Base-by-base conservation (phyloP, 2,113 vertebrate genomes). In the Tenrec ecaudatus region DNA sequence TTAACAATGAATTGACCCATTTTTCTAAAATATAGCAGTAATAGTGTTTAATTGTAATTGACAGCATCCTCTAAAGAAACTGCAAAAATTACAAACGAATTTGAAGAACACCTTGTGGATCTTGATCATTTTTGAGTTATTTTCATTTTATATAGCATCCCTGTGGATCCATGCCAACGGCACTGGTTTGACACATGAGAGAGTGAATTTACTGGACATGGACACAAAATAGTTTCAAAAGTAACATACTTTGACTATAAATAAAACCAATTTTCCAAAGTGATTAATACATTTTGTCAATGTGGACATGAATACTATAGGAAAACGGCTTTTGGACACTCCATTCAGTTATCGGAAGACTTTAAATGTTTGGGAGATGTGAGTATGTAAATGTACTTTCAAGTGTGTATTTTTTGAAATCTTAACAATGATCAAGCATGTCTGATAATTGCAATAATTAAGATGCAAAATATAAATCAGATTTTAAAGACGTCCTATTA, bases 371-470 rank as follows among this genome's bases (percentile, higher is more conserved):
- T 47, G 40, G 17, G 57, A 78, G 0, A 90, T 5, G 6, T 38
- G 69, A 19, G 12, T 84, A 87, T 75, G 14, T 89, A 84, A 87
- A 84, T 75, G 17, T 91, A 84, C 6, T 75, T 93, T 64, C 15
- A 85, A n/a, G 4, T 68, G 27, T 43, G 76, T 82, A 89, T 66
- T 62, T 92, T 75, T 86, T 16, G 33, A 94, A 94, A 69, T 86
- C 36, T 93, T 84, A 86, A 68, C 80, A 53, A 53, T 53, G 47
- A 53, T 53, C 47, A 10, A 53, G 47, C 47, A 53, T 53, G 47
- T 53, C 47, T 10, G 11, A 53, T 53, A 53, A 53, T 53, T 53
- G 2, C 47, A 53, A 53, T 53, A 53, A 53, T 14, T 53, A 10
- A 53, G 47, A 53, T 53, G 47, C 11, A 53, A 53, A 10, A 53